Evolutionary conservation across 2,113 vertebrate genomes (phyloP).

Genomic region (Orthonyx spaldingii): DNA sequence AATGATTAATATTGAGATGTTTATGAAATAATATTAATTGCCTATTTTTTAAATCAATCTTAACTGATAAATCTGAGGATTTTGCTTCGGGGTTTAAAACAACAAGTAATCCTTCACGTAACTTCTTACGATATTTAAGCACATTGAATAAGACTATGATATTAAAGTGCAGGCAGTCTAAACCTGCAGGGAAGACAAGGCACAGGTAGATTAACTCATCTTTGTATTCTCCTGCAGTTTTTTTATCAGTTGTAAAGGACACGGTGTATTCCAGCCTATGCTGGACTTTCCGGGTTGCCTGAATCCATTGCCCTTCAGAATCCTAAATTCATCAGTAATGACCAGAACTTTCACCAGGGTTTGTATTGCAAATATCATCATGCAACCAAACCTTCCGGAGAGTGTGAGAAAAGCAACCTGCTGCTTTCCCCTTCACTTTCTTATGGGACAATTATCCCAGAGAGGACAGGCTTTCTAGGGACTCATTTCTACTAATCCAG

Average conservation of each 20-base stretch:
- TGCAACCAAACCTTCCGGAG: not conserved
- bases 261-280: not conserved
- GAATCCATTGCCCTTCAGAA: not conserved
- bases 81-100: not conserved
- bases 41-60: not conserved
- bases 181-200: not conserved
- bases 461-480: not conserved
- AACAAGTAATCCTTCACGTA: not conserved
- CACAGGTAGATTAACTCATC: not conserved
- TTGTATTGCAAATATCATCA: not conserved
- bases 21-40: not conserved
- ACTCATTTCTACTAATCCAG: not conserved
- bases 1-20: not conserved
- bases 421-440: not conserved
- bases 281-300: not conserved
- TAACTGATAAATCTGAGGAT: not conserved
- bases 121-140: not conserved
- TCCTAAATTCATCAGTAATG: not conserved
- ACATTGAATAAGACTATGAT: not conserved
- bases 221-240: fast-evolving
- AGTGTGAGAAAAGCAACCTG: not conserved
- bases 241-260: not conserved
- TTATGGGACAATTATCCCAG: not conserved
- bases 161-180: not conserved
- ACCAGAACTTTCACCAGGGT: not conserved